phyloP scores from a whole-genome alignment of 1,140 invertebrate genomes.

The Drosophila tsacasi region DNA sequence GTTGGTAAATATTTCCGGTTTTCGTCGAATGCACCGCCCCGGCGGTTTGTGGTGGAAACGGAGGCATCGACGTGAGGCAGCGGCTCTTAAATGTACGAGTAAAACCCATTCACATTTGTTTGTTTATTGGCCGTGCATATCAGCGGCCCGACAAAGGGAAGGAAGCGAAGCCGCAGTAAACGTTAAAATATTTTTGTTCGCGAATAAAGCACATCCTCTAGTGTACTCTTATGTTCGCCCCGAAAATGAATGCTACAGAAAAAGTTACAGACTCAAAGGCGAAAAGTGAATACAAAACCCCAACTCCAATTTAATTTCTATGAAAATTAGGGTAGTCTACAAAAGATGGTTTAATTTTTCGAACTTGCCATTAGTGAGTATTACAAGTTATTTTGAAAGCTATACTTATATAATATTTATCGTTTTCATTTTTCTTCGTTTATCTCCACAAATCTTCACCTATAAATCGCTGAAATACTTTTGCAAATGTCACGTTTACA shows the following conservation, averaged over 20 bases:
- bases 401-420: neutral
- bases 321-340: neutral
- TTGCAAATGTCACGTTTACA: neutral
- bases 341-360: neutral
- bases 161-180: conserved; percentile 24
- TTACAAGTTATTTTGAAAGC: too few species aligned
- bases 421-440: neutral
- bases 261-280: neutral
- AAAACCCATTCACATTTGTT: conserved; percentile 37
- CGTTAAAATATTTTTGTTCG: conserved; percentile 39
- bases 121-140: conserved; percentile 42
- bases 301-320: neutral
- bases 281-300: neutral
- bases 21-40: conserved; percentile 10
- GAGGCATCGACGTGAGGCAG: neutral
- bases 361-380: neutral
- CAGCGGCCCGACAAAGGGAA: conserved; percentile 30
- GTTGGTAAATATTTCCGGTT: conserved; percentile 27
- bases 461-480: neutral
- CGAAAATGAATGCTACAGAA: neutral
- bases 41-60: neutral
- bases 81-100: conserved; percentile 5
- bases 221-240: too few species aligned
- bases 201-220: neutral
- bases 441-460: neutral